Evolutionary conservation across 2,888 invertebrate species (phyloP).

Genomic region (Lymantria dispar): DNA sequence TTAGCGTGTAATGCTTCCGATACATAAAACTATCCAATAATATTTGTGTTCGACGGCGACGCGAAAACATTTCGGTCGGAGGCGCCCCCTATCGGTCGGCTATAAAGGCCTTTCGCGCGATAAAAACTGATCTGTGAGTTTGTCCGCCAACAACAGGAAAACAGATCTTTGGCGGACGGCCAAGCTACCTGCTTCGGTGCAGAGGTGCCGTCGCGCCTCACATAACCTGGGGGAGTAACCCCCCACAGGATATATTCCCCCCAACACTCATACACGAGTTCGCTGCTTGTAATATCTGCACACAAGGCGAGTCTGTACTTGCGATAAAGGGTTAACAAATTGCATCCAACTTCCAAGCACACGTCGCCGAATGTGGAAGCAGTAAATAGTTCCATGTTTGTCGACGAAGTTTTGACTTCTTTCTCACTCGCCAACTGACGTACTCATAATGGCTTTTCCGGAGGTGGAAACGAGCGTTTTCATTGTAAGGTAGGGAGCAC

Average conservation of each 20-base stretch:
- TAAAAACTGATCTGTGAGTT: constrained; percentile 83
- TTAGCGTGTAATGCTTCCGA: constrained; percentile 78
- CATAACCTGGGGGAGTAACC: constrained; percentile 12
- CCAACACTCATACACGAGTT: constrained; percentile 17
- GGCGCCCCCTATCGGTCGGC: constrained; percentile 72
- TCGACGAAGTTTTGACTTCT: constrained; percentile 74
- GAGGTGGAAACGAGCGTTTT: constrained; percentile 42
- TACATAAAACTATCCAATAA: constrained; percentile 79
- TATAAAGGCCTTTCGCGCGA: constrained; percentile 82
- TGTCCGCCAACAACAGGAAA: constrained; percentile 77
- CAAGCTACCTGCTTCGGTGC: constrained; percentile 70
- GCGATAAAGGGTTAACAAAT: constrained; percentile 78
- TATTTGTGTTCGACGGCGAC: constrained; percentile 74
- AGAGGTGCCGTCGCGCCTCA: constrained; percentile 39
- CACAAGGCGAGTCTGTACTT: constrained; percentile 44
- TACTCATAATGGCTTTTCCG: constrained; percentile 65
- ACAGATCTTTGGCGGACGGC: constrained; percentile 76
- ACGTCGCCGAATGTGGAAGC: constrained; percentile 71
- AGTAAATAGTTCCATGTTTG: constrained; percentile 74
- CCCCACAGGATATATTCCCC: constrained; percentile 8
- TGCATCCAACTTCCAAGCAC: constrained; percentile 71
- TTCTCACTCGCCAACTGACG: constrained; percentile 68
- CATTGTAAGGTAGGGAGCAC: constrained; percentile 48
- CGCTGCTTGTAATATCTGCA: constrained; percentile 35
- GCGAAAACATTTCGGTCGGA: constrained; percentile 68